phyloP scores from a whole-genome alignment of 1,140 invertebrate species.

The Phymorhynchus buccinoides region DNA sequence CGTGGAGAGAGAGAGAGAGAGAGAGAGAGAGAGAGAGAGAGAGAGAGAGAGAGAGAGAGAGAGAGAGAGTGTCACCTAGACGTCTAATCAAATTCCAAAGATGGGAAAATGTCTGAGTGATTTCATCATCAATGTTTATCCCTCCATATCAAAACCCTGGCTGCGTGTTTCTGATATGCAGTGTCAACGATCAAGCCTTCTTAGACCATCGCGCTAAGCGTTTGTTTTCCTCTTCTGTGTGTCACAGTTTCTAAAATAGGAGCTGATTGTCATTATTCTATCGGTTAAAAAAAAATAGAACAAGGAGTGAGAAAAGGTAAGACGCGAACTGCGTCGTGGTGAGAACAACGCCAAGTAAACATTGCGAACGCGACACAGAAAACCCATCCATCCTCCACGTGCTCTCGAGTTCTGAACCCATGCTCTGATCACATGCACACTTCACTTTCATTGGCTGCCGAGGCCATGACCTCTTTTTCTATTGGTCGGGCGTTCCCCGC shows the following conservation, averaged over 20 bases:
- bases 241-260: neutral
- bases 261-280: conserved; percentile 6
- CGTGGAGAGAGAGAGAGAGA: too few relatives aligned
- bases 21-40: too few relatives aligned
- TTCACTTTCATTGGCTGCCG: conserved; percentile 49
- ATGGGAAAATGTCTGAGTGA: too few relatives aligned
- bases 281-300: neutral
- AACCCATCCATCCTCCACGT: conserved; percentile 46
- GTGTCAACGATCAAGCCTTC: too few relatives aligned
- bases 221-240: neutral
- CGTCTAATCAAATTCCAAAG: too few relatives aligned
- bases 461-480: conserved; percentile 49
- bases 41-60: too few relatives aligned
- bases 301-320: too few relatives aligned
- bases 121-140: too few relatives aligned
- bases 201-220: neutral
- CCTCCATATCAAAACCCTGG: too few relatives aligned
- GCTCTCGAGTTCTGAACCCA: conserved; percentile 44
- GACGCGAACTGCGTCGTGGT: neutral
- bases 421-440: conserved; percentile 51
- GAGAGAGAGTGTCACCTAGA: too few relatives aligned
- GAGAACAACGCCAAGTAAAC: conserved; percentile 40
- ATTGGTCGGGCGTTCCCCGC: conserved; percentile 50
- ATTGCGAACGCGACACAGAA: conserved; percentile 40
- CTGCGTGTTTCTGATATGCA: too few relatives aligned